These are phyloP conservation scores for Poecilia velifera DNA, from an alignment of 2,797 vertebrate genomes.

Conservation along the genomic window DNA sequence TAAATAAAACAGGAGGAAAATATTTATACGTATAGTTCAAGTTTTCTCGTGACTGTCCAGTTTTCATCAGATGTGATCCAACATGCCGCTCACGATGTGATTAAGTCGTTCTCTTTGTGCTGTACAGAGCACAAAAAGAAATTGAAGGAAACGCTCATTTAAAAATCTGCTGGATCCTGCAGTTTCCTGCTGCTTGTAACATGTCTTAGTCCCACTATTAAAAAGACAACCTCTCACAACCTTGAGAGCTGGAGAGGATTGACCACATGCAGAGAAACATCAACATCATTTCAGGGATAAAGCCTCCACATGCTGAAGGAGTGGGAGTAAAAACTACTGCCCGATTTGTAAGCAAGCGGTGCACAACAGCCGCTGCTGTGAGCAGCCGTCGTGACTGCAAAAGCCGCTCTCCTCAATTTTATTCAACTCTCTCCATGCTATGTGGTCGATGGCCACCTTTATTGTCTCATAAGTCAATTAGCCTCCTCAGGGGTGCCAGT, in stretches of 20 bases:
- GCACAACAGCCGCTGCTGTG: conserved; percentile 39
- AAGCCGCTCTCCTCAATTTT: conserved; percentile 41
- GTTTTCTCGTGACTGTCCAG: neutral
- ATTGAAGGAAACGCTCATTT: conserved; percentile 14
- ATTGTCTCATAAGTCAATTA: conserved; percentile 77
- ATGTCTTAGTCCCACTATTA: too few species aligned
- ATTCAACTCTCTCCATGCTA: conserved; percentile 31
- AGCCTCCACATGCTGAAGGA: conserved; percentile 17
- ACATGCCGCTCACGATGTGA: neutral
- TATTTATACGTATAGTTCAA: neutral
- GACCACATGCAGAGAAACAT: conserved; percentile 44
- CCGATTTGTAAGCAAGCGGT: conserved; percentile 47
- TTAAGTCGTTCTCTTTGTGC: conserved; percentile 1
- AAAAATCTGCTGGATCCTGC: conserved; percentile 24
- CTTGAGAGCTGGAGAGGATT: conserved; percentile 19
- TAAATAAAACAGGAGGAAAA: neutral
- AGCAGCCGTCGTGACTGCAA: conserved; percentile 43
- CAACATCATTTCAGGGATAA: conserved; percentile 39
- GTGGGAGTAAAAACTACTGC: conserved; percentile 16
- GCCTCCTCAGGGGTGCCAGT: conserved; percentile 51
- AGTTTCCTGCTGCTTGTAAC: conserved; percentile 29
- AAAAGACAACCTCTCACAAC: conserved; percentile 13
- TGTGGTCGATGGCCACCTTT: conserved; percentile 63
- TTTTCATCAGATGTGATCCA: neutral
- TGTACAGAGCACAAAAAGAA: conserved; percentile 17